Evolutionary conservation across 53 echinoderm and acorn worm species (phyloP), one percentile per base, ranked within the genome.

Genomic region (Paracentrotus lividus): DNA sequence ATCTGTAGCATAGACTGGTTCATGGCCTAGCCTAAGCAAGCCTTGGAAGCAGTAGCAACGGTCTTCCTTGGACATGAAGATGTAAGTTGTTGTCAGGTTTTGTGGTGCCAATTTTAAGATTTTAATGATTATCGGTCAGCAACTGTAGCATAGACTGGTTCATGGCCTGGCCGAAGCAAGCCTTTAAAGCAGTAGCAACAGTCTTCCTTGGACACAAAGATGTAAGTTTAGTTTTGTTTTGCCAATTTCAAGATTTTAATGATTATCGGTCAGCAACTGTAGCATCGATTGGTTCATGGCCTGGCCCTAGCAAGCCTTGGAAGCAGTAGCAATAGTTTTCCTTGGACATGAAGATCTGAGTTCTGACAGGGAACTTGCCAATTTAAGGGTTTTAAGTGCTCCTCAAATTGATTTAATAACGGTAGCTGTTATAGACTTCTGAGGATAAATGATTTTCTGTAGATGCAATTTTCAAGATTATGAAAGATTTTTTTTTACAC

Each of bases 91-190:
- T n/a, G n/a, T n/a, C n/a, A n/a, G 38, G 36, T 29, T 14, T 13
- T 34, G 1, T 36, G 38, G 2, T 81, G 7, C 1, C n/a, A n/a
- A n/a, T n/a, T n/a, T n/a, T n/a, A n/a, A n/a, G n/a, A n/a, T n/a
- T n/a, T n/a, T n/a, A n/a, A n/a, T n/a, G n/a, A n/a, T n/a, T n/a
- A n/a, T n/a, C n/a, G 66, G 99, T 99, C 93, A 99, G 97, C 88
- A 99, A 99, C 95, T 97, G 99, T 84, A 97, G 97, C 92, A 99
- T 99, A 47, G 99, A 99, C 34, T 99, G 99, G 99, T 99, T 97
- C 92, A 97, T 97, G 99, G 94, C 99, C 0, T 98, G 99, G 99
- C 99, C 99, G 4, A 93, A 95, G 18, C 99, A 99, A 90, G 99
- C 99, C 34, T 90, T 99, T 90, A 91, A 94, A n/a, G 99, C 99